These are phyloP conservation scores for Picathartes gymnocephalus DNA, from an alignment of 2,113 vertebrate species.

Conservation along the genomic window DNA sequence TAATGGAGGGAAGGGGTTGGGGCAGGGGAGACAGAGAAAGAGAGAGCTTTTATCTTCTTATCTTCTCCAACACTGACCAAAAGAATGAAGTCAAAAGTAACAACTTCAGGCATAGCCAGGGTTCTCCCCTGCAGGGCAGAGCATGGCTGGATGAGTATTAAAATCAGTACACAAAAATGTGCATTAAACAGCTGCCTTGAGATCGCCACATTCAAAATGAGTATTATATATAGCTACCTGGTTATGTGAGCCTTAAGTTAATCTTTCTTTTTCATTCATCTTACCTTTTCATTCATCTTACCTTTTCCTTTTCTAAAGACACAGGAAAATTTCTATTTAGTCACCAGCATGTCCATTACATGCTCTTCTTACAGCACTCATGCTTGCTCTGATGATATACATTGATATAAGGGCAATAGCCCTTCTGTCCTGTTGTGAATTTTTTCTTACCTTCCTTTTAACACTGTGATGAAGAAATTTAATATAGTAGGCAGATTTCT, in stretches of 20 bases:
- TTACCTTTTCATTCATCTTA: background rate
- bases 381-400: background rate
- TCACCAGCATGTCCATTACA: background rate
- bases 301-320: background rate
- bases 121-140: background rate
- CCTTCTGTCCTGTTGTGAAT: background rate
- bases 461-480: background rate
- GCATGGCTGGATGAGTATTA: background rate
- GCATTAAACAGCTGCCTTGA: background rate
- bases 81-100: background rate
- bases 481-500: background rate
- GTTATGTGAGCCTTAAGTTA: background rate
- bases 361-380: background rate
- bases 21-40: background rate
- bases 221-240: background rate
- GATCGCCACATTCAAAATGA: background rate
- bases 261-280: background rate
- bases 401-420: background rate
- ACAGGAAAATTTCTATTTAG: background rate
- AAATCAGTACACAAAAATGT: background rate
- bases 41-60: background rate
- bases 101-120: background rate
- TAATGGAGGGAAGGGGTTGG: background rate
- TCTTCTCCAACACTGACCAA: background rate
- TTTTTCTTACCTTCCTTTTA: background rate